Conservation (phyloP, 2,113 vertebrate species). For the Cercopithecus mona region DNA sequence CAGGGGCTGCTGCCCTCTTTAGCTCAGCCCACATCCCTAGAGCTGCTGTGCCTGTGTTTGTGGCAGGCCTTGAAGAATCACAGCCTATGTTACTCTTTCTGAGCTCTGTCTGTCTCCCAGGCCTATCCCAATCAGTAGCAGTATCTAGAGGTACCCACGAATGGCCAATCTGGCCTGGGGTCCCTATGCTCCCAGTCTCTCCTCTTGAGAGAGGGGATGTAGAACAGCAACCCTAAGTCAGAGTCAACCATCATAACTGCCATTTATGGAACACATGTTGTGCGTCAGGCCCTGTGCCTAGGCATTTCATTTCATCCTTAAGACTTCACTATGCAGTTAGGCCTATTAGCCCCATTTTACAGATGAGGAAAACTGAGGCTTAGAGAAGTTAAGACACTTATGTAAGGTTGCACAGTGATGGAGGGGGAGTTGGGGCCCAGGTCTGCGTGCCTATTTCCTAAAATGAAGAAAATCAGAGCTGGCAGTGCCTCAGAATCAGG, state of each 20-base stretch:
- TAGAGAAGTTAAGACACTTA: not conserved
- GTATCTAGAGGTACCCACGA: not conserved
- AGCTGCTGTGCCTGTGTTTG: not conserved
- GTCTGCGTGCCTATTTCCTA: not conserved
- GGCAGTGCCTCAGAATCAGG: not conserved
- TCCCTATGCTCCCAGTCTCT: not conserved
- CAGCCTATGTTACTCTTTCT: not conserved
- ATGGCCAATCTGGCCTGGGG: not conserved
- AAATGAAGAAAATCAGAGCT: not conserved
- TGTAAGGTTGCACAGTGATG: not conserved
- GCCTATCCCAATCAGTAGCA: not conserved
- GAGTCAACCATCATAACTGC: not conserved
- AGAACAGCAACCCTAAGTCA: not conserved
- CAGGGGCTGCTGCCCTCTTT: not conserved
- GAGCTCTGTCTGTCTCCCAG: not conserved
- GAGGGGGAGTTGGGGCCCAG: not conserved
- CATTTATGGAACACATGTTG: not conserved
- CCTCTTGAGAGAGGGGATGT: not conserved
- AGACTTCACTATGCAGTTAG: not conserved
- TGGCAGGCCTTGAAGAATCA: not conserved
- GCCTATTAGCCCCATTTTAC: not conserved
- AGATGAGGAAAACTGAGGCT: not conserved
- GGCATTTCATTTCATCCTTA: not conserved
- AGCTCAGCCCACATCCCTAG: not conserved
- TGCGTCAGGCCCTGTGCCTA: not conserved